Base-by-base conservation (phyloP, 2,113 vertebrate genomes). In the Nibea coibor region DNA sequence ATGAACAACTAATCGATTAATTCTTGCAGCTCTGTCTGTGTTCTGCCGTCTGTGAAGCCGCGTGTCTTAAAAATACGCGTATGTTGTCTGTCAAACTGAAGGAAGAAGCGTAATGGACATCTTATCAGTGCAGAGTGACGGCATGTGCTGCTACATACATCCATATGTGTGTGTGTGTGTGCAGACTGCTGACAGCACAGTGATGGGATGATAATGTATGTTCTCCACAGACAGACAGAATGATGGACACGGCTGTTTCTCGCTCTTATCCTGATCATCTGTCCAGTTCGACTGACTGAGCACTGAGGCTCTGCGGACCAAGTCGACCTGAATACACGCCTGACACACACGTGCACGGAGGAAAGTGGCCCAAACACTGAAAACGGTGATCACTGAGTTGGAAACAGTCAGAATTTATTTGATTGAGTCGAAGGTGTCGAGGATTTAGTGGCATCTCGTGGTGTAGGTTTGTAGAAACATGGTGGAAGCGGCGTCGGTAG, bases 201-300 rank as follows among this genome's bases (percentile, higher is more conserved):
- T 81, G 90, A 89, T 85, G 76, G 78, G 86, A 76, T 77, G 86
- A 88, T 88, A 84, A 88, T 81, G 77, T 80, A 61, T 68, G 82
- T 88, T 79, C 72, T 73, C 66, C 47, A 16, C 11, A 80, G 58
- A 56, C 26, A 42, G 0, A 78, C 82, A 50, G 59, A 80, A 42
- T 83, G 87, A 91, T 72, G 72, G 84, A 82, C 80, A 9, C 22
- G 56, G n/a, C 71, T 24, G 59, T 57, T 81, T 87, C 73, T 54
- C 3, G 42, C 80, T 80, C 71, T 88, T 79, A 89, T 89, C 84
- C 77, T 42, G 69, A 78, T 86, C 84, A 80, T 88, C 86, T 50
- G 74, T 85, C 82, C 72, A 10, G 66, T 80, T 42, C 26, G 26
- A 78, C 72, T 74, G 83, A 63, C 73, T 62, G 82, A 72, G 73